Evolutionary conservation across 2,113 vertebrate species (phyloP), one percentile per base, ranked within the genome.

Genomic region (Porphyrio hochstetteri): DNA sequence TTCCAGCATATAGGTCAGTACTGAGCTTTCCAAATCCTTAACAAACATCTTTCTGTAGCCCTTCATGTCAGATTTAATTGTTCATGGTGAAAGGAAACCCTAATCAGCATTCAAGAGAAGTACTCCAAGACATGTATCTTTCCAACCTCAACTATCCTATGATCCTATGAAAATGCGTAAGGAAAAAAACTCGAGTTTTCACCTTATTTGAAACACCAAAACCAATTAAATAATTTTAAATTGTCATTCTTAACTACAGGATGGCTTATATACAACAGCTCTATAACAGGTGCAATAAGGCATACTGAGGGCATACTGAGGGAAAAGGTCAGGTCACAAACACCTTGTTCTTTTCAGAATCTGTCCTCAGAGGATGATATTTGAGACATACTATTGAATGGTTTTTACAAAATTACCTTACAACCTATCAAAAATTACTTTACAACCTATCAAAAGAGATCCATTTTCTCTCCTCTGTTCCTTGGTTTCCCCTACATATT

Each of bases 31-130:
- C 82, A 63, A 83, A 93, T 52, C 86, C 59, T 87, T 82, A 83
- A 88, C 71, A 81, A 92, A 61, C 55, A 57, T 70, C 82, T 82
- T 92, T 90, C 91, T 70, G 46, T 76, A 56, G 65, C 68, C 55
- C 82, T 91, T 92, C 68, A 35, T 88, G 90, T 92, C 91, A 78
- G 78, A 86, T 89, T 93, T 90, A 93, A 88, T 92, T 95, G 86
- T 90, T 50, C 61, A 28, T 67, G 59, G 86, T 95, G 74, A 96
- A 91, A 64, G 46, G n/a, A 86, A 91, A 56, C 1, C 6, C 82
- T 95, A 44, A 95, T 84, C 70, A 64, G 77, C 60, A 61, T 79
- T 90, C 94, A 93, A 69, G 87, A 65, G 87, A 90, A 82, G 85
- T 83, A 86, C 65, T 71, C 91, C 10, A 80, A 56, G 76, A 95